Percentiles rank a stretch among this genome's conserved stretches.
phyloP scores from a whole-genome alignment of 2,113 vertebrate species.

The Mastomys coucha region DNA sequence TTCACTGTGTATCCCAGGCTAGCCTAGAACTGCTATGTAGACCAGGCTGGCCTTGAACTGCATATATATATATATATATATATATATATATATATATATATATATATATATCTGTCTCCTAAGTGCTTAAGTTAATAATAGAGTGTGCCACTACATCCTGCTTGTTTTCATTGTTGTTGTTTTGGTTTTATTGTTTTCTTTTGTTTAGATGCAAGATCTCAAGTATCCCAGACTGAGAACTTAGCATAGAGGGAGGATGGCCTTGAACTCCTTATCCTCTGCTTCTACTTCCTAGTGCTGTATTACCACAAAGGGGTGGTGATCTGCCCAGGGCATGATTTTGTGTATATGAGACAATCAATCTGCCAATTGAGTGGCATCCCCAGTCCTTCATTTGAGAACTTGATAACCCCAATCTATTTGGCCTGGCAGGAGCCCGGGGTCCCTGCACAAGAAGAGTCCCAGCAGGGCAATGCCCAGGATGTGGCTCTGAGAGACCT shows the following conservation, averaged over 20 bases:
- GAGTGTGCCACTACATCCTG: background rate
- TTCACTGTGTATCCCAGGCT: background rate
- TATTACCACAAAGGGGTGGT: background rate
- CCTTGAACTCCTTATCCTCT: background rate
- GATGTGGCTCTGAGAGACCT: background rate
- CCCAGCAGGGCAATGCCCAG: too few species aligned
- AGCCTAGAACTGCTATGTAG: background rate
- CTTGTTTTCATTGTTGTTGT: background rate
- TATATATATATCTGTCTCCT: background rate
- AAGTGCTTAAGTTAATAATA: background rate
- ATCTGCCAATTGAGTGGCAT: background rate
- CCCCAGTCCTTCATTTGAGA: background rate
- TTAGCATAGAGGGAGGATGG: background rate
- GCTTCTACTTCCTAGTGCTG: background rate
- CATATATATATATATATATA: background rate
- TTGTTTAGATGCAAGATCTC: background rate
- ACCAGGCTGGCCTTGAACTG: background rate
- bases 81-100: background rate
- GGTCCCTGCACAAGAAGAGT: background rate
- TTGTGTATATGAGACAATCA: background rate
- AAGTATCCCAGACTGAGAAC: background rate
- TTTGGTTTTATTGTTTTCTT: background rate
- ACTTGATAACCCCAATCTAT: background rate
- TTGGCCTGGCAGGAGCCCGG: background rate
- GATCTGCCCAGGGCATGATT: background rate